Evolutionary conservation across 2,797 vertebrate species (phyloP), one percentile per base, ranked within the genome.

Genomic region (Podarcis siculus): DNA sequence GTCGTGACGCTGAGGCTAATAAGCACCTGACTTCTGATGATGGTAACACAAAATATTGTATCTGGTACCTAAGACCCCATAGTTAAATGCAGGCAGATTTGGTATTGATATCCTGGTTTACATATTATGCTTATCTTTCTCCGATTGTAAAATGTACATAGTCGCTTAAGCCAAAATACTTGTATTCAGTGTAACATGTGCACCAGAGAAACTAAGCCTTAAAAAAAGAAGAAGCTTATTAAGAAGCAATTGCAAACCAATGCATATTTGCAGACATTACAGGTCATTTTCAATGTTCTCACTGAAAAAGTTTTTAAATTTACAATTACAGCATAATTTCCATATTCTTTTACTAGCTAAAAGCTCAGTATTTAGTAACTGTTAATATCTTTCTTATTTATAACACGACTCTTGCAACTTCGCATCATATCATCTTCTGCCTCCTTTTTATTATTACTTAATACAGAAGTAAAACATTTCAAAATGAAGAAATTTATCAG

Each of bases 31-130:
- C 61, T n/a, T 78, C 88, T 88, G 73, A 15, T 89, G 66, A 87
- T 83, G 66, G 72, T 89, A 90, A 92, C 23, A 30, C 2, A 25
- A 79, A 72, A 87, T 42, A 90, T 66, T 2, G 37, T 49, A 77
- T 4, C 78, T 32, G 5, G 23, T 17, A 39, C 85, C 3, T 86
- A 80, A 78, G 32, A 7, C 19, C 85, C 35, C 4, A 83, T 42
- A 88, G 77, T 89, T 45, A 45, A 55, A 55, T 21, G 45, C 67
- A 25, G 39, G n/a, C 13, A 75, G 35, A 87, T 12, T 87, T 66
- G 21, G 7, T 66, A 30, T 39, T 39, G n/a, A 71, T 71, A 10
- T 64, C 23, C 19, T 58, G 19, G 15, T 83, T 67, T 71, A 49
- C 19, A 49, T 55, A 79, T 37, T 86, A 30, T 32, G 19, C 1